Base-by-base conservation (phyloP, 2,113 vertebrate genomes). In the Elachura formosa region DNA sequence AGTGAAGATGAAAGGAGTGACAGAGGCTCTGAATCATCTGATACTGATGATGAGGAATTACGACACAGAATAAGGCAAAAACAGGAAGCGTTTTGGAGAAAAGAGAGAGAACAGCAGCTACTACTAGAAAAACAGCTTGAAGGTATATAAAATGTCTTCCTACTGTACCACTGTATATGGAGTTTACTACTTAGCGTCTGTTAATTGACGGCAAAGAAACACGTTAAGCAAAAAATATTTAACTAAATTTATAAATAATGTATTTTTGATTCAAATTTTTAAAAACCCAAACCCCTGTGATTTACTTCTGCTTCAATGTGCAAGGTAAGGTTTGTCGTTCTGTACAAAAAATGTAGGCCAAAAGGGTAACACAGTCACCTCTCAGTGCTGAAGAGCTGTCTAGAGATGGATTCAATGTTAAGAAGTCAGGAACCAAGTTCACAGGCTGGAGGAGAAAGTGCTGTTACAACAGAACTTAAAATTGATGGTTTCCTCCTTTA, bases 31-130 rank as follows among this genome's bases (percentile, higher is more conserved):
- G 99, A 99, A 78, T 99, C 99, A 46, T 99, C 99, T 29, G 99
- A 99, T 97, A 99, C 99, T 21, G 99, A 99, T 67, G 99, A 99
- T 89, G 99, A 99, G 97, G 99, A 99, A 97, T 97, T 99, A 68
- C 98, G 97, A 64, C 99, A 99, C 92, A 98, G 99, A 95, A 99
- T 99, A 97, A 98, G 98, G 78, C 99, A 99, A 98, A 99, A 99
- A 98, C 99, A 99, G 97, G 99, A 99, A 87, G 99, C 99, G 3
- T 99, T 99, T 97, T 99, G 99, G 94, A 98, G 99, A 94, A 99
- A 99, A 97, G 99, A 99, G 95, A 98, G 98, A 96, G 99, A 99
- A 96, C 98, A 98, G 95, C 99, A 98, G 89, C 97, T 98, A 80
- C 97, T 98, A 58, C 98, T 98, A 92, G 99, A 99, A 91, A 99